Evolutionary conservation across 2,113 vertebrate genomes (phyloP).

Genomic region (Peucedramus taeniatus): DNA sequence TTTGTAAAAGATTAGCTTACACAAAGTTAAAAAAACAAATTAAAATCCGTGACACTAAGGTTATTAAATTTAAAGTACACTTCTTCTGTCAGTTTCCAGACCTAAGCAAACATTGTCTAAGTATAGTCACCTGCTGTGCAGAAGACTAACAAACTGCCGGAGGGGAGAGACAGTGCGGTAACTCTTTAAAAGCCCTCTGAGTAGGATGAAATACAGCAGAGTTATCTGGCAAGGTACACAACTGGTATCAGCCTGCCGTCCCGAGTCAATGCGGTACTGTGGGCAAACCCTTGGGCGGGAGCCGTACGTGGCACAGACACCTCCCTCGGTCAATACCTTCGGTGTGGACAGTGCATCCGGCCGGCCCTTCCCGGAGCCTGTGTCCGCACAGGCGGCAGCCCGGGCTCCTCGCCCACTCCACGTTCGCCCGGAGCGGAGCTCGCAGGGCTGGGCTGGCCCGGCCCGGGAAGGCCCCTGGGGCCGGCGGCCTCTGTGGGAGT

Average conservation of each 20-base stretch:
- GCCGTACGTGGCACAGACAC: not conserved
- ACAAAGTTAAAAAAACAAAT: not conserved
- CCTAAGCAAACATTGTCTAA: not conserved
- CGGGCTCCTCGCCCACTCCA: accelerated
- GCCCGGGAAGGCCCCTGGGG: not conserved
- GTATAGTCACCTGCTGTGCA: not conserved
- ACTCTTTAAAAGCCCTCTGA: not conserved
- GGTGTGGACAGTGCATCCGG: not conserved
- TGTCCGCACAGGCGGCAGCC: not conserved
- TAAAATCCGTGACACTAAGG: not conserved
- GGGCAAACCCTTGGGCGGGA: not conserved
- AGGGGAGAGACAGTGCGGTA: not conserved
- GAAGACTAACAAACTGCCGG: not conserved
- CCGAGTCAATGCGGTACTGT: not conserved
- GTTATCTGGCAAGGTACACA: not conserved
- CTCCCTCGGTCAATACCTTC: not conserved
- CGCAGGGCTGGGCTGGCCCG: not conserved
- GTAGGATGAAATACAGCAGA: accelerated
- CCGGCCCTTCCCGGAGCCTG: not conserved
- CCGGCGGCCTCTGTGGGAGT: accelerated
- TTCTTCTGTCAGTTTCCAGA: not conserved
- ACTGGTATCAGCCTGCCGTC: accelerated
- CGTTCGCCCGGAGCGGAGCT: not conserved
- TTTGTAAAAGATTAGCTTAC: not conserved
- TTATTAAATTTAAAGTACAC: not conserved